phyloP scores from a whole-genome alignment of 2,113 vertebrate species.

The Colaptes auratus region DNA sequence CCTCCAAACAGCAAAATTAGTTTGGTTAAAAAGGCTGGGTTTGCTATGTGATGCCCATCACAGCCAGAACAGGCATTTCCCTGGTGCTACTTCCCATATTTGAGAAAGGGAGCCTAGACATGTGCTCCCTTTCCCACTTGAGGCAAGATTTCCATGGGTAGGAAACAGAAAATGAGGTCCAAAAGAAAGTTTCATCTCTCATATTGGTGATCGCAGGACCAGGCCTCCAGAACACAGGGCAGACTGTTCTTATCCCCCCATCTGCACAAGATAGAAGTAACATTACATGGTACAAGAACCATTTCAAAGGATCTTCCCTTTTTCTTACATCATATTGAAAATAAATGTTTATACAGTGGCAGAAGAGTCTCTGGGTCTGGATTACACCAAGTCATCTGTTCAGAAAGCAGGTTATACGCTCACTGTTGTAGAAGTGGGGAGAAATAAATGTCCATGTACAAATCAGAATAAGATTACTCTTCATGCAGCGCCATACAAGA shows the following conservation, averaged over 20 bases:
- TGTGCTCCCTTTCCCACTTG: background rate
- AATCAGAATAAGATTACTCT: background rate
- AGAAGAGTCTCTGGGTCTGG: background rate
- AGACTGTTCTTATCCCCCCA: background rate
- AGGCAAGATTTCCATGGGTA: background rate
- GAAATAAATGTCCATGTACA: background rate
- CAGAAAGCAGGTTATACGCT: background rate
- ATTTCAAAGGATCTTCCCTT: background rate
- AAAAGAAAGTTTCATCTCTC: background rate
- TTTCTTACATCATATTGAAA: background rate
- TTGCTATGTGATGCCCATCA: background rate
- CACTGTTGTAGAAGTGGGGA: background rate
- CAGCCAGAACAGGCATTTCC: background rate
- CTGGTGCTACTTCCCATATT: background rate
- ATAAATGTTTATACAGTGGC: accelerated
- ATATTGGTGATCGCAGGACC: background rate
- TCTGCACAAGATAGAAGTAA: background rate
- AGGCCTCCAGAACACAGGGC: background rate
- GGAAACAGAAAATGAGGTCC: background rate
- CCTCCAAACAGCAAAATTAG: background rate
- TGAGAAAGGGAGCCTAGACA: background rate
- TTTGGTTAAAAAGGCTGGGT: background rate
- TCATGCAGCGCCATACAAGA: background rate
- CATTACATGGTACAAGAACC: background rate
- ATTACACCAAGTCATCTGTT: background rate